Conservation (phyloP, 2,888 invertebrate genomes). For the Galerucella nymphaeae region DNA sequence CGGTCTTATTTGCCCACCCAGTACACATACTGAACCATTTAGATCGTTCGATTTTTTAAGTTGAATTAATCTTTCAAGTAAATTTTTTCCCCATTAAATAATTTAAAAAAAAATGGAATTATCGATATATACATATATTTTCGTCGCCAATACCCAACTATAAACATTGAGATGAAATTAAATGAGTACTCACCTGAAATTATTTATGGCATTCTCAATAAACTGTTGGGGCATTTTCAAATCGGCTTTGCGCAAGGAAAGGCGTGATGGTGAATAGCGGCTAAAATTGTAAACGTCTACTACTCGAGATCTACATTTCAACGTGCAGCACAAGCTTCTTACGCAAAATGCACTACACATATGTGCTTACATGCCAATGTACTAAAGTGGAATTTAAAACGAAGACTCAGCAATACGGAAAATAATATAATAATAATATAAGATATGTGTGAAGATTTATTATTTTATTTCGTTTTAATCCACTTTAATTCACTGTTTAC, state of each 20-base stretch:
- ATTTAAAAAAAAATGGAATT: too few species aligned
- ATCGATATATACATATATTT: neutral
- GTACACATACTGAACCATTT: too few species aligned
- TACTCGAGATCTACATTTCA: conserved; percentile 40
- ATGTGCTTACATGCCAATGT: conserved; percentile 21
- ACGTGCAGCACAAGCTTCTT: conserved; percentile 52
- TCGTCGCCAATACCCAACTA: neutral
- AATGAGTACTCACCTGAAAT: conserved; percentile 75
- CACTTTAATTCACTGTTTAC: conserved; percentile 1
- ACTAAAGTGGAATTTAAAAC: neutral
- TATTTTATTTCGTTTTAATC: neutral
- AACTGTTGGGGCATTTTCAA: conserved; percentile 82
- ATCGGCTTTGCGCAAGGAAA: conserved; percentile 84
- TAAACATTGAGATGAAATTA: neutral
- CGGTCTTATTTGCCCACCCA: too few species aligned
- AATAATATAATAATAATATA: too few species aligned
- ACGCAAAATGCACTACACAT: conserved; percentile 39
- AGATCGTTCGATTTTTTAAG: too few species aligned
- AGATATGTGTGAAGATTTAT: neutral
- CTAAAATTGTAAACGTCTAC: conserved; percentile 69
- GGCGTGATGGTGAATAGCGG: conserved; percentile 86
- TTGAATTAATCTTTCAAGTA: too few species aligned
- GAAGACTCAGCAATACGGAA: neutral
- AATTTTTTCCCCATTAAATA: too few species aligned
- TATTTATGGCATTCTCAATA: conserved; percentile 78